These are phyloP conservation scores for Neopipo cinnamomea DNA, from an alignment of 2,113 vertebrate species.

Conservation along the genomic window DNA sequence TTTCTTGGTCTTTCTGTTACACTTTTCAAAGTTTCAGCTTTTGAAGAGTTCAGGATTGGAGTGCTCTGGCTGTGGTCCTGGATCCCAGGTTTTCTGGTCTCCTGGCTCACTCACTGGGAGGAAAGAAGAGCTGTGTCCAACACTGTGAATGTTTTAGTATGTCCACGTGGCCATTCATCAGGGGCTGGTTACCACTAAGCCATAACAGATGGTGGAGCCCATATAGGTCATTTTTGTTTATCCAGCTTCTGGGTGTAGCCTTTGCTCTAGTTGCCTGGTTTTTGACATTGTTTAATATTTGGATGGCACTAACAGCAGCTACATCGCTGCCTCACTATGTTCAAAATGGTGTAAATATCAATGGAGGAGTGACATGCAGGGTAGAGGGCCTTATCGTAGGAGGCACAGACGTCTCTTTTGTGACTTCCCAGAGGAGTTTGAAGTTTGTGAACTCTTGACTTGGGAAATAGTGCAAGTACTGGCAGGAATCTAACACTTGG, in stretches of 20 bases:
- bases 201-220: background rate
- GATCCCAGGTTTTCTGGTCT: background rate
- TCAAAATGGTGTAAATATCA: background rate
- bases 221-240: slow-evolving; percentile 36
- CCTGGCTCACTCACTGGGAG: fast-evolving
- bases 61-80: background rate
- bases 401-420: fast-evolving
- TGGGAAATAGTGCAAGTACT: background rate
- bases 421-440: background rate
- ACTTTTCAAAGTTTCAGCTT: background rate
- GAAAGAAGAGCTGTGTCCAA: background rate
- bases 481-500: background rate
- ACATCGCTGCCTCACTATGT: background rate
- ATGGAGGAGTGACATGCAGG: background rate
- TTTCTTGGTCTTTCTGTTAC: background rate
- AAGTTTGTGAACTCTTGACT: background rate
- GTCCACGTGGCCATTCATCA: background rate
- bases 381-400: fast-evolving
- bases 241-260: background rate
- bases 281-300: background rate
- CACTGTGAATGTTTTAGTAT: background rate
- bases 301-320: background rate
- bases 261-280: background rate
- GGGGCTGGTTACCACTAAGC: slow-evolving; percentile 1
- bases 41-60: background rate